Evolutionary conservation across 1,140 invertebrate species (phyloP).

Genomic region (Venturia canescens): DNA sequence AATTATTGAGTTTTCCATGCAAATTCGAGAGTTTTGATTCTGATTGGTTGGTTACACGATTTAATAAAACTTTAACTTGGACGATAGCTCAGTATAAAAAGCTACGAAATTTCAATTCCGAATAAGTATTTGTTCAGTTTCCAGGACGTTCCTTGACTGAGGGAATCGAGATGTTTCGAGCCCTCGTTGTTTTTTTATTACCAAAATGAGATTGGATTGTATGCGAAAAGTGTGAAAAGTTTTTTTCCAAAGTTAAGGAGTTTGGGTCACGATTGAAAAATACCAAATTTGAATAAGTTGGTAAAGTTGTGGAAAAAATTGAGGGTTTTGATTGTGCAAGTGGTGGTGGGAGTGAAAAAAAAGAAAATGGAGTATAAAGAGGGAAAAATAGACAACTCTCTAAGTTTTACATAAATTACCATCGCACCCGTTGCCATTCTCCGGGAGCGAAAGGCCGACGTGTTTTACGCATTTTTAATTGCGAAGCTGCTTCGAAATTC

Average conservation of each 20-base stretch:
- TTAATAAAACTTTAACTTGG: slow-evolving; percentile 12
- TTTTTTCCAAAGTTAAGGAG: background rate
- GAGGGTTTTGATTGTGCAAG: background rate
- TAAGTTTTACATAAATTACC: slow-evolving; percentile 41
- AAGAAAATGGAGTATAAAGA: background rate
- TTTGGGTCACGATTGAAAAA: slow-evolving; percentile 8
- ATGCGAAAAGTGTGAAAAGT: background rate
- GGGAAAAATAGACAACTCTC: slow-evolving; percentile 39
- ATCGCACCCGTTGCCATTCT: slow-evolving; percentile 11
- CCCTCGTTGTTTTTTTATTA: too few species aligned
- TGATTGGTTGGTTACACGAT: background rate
- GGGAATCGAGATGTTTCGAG: too few species aligned
- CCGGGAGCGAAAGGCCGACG: background rate
- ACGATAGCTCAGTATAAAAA: slow-evolving; percentile 36
- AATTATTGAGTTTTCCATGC: too few species aligned
- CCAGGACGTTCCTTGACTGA: background rate
- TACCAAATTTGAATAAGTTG: slow-evolving; percentile 37
- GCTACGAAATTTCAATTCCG: background rate
- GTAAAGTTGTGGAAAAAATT: slow-evolving; percentile 5
- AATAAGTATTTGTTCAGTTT: background rate
- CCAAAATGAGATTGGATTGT: too few species aligned
- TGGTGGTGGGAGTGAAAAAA: background rate
- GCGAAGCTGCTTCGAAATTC: slow-evolving; percentile 24
- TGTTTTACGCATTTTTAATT: background rate
- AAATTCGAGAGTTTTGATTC: too few species aligned